Percentiles rank a stretch among this genome's conserved stretches.
Evolutionary conservation across 2,797 vertebrate species (phyloP).

Genomic region (Cyprinella venusta): DNA sequence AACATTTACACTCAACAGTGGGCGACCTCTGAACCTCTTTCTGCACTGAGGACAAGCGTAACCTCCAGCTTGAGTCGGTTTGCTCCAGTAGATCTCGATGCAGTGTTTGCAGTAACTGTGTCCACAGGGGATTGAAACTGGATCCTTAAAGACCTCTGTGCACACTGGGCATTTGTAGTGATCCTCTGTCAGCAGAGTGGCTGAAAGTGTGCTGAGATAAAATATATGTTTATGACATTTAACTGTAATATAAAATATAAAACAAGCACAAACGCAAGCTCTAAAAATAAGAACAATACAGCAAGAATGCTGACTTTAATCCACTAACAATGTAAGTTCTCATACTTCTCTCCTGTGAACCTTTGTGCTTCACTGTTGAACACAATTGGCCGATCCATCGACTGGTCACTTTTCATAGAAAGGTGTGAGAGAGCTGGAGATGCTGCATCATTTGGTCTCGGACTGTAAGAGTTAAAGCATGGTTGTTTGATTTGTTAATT

Average conservation of each 20-base stretch:
- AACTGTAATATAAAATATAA: too few relatives aligned
- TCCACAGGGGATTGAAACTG: slow-evolving; percentile 44
- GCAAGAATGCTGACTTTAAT: not conserved
- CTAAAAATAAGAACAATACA: not conserved
- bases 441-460: not conserved
- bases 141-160: slow-evolving; percentile 31
- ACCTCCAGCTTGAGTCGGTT: not conserved
- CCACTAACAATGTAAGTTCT: not conserved
- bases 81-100: slow-evolving; percentile 43
- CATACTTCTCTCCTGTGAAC: not conserved
- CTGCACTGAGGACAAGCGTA: slow-evolving; percentile 45
- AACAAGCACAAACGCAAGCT: too few relatives aligned
- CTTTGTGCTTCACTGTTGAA: not conserved
- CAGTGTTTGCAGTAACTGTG: slow-evolving; percentile 55
- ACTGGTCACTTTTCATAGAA: slow-evolving; percentile 9
- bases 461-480: not conserved
- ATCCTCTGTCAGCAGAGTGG: slow-evolving; percentile 26
- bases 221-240: not conserved
- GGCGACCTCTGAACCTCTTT: slow-evolving; percentile 30
- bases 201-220: slow-evolving; percentile 19
- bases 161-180: slow-evolving; percentile 44
- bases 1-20: slow-evolving; percentile 36
- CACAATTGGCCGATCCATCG: not conserved
- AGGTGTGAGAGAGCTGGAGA: not conserved
- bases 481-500: not conserved